Evolutionary conservation across 1,140 invertebrate genomes (phyloP), one percentile per base, ranked within the genome.

Genomic region (Brachionus calyciflorus): DNA sequence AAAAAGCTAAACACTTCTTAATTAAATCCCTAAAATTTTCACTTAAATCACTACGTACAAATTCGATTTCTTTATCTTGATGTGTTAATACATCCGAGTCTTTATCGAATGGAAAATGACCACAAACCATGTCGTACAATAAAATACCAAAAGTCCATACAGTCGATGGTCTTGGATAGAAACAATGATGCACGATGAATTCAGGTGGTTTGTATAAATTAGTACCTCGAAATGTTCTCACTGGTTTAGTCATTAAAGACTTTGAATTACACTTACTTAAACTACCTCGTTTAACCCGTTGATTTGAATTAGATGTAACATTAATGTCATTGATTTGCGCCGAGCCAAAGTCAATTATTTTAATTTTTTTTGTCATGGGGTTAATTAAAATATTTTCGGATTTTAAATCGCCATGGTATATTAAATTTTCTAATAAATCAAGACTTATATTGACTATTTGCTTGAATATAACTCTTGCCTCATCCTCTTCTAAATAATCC

Each of bases 381-480:
- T 70, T 53, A 12, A 70, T 51, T 37, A 70, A 41, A 70, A 70
- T 70, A 51, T 70, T 70, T 41, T 70, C 68, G 2, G 44, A 51
- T 70, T 70, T 70, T 33, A 70, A 51, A 70, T 70, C 68, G 2
- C 68, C 44, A 70, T 70, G 68, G 14, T 49, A 19, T 49, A 70
- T 53, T n/a, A 17, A 33, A 70, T 53, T 49, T 30, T 53, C 24
- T 17, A 53, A 51, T 33, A 70, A 51, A 53, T 51, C 48, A 37
- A 49, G n/a, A 51, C 48, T 70, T 49, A 37, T 53, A 51, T 51
- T 17, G 19, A 53, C 30, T 48, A 70, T 33, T 37, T 70, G 68
- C 14, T 51, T 49, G 14, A 70, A 49, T 33, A 70, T 51, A 7
- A 33, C 28, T n/a, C 46, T 49, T n/a, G 68, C 68, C 40, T 49